Conservation (phyloP, 2,888 invertebrate species). For the Dorcus parallelipipedus region DNA sequence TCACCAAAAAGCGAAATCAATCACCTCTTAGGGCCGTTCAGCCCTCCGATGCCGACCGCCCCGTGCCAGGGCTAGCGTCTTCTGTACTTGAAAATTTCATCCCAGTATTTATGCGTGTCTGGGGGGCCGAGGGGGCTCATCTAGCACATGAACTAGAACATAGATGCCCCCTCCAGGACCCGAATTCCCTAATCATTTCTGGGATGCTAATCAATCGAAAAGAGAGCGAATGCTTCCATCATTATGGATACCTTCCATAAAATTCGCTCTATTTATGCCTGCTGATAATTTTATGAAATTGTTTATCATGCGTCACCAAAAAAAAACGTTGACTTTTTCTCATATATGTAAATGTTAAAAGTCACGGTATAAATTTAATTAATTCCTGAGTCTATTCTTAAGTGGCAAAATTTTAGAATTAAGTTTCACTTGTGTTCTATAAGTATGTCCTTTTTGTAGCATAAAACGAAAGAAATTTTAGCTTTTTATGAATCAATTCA, state of each 20-base stretch:
- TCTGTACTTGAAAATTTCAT: constrained; percentile 20
- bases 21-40: constrained; percentile 20
- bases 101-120: constrained; percentile 24
- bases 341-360: not conserved
- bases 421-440: too few relatives aligned
- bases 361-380: too few relatives aligned
- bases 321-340: not conserved
- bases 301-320: not conserved
- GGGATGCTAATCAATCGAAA: constrained; percentile 8
- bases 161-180: constrained; percentile 2
- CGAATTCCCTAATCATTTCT: constrained; percentile 5
- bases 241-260: not conserved
- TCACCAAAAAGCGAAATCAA: not conserved
- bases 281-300: not conserved
- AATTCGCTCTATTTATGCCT: constrained; percentile 1
- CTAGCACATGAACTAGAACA: constrained; percentile 19
- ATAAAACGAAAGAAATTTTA: too few relatives aligned
- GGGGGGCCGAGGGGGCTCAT: constrained; percentile 21
- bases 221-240: not conserved
- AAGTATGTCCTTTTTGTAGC: too few relatives aligned
- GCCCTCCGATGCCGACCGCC: constrained; percentile 32
- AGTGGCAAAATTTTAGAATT: too few relatives aligned
- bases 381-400: too few relatives aligned
- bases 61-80: constrained; percentile 36
- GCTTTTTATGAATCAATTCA: too few relatives aligned